phyloP scores from a whole-genome alignment of 2,797 vertebrate species.

The Nasua narica region DNA sequence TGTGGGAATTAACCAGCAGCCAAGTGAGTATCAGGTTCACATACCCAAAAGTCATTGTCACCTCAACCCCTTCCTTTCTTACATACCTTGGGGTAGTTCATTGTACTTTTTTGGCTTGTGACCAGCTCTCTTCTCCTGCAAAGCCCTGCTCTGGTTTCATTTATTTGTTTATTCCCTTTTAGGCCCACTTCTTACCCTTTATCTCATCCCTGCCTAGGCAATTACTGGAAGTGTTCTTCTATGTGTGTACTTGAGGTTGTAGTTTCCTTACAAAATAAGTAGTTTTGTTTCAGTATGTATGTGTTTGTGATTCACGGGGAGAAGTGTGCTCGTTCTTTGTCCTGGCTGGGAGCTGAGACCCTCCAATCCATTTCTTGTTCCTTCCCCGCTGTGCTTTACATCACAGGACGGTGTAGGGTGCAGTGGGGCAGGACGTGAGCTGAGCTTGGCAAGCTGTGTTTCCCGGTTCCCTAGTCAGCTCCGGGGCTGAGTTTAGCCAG shows the following conservation, averaged over 20 bases:
- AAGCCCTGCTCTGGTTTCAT: neutral
- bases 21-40: too few relatives aligned
- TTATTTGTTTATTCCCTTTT: neutral
- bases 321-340: neutral
- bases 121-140: neutral
- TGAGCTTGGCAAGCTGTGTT: neutral
- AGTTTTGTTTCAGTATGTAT: neutral
- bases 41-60: neutral
- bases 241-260: neutral
- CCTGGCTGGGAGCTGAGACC: neutral
- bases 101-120: neutral
- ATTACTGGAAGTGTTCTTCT: neutral
- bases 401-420: neutral
- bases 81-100: neutral
- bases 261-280: neutral
- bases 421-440: fast-evolving
- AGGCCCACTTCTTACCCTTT: neutral
- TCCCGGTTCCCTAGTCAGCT: neutral
- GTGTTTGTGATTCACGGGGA: neutral
- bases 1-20: neutral
- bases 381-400: neutral
- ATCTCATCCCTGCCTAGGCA: too few relatives aligned
- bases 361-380: neutral
- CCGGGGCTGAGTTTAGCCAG: neutral
- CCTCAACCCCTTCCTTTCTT: neutral